Evolutionary conservation across 2,797 vertebrate genomes (phyloP).

Genomic region (Takifugu ocellatus): DNA sequence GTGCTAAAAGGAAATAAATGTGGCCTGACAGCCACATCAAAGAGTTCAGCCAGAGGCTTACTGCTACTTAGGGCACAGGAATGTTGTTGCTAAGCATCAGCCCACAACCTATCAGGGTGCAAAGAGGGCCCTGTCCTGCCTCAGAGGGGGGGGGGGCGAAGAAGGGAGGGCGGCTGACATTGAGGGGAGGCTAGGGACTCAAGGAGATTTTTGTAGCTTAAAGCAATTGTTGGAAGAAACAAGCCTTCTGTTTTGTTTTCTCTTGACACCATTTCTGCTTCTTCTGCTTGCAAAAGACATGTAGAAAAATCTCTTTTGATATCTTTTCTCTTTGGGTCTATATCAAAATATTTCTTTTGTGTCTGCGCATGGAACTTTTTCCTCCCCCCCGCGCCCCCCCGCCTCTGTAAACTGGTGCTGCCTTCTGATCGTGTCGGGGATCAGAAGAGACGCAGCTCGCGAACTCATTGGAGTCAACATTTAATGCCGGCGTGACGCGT

Average conservation of each 20-base stretch:
- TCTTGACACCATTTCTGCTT: slow-evolving; percentile 83
- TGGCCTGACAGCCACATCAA: slow-evolving; percentile 99
- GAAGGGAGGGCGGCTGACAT: slow-evolving; percentile 68
- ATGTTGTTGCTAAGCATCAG: slow-evolving; percentile 99
- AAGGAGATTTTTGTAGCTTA: slow-evolving; percentile 91
- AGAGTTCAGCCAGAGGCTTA: slow-evolving; percentile 98
- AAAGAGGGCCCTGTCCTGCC: slow-evolving; percentile 84
- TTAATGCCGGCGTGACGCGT: slow-evolving; percentile 71
- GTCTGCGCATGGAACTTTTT: slow-evolving; percentile 76
- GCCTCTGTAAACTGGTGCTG: slow-evolving; percentile 72
- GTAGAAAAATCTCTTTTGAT: slow-evolving; percentile 85
- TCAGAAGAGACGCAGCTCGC: slow-evolving; percentile 77
- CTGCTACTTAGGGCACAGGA: slow-evolving; percentile 99
- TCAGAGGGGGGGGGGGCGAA: slow-evolving; percentile 64
- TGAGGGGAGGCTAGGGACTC: slow-evolving; percentile 84
- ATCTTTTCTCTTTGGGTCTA: slow-evolving; percentile 83
- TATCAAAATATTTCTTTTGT: slow-evolving; percentile 81
- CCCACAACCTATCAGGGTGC: slow-evolving; percentile 90
- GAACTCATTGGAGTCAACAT: slow-evolving; percentile 78
- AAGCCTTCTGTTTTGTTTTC: slow-evolving; percentile 84
- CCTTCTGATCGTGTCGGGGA: slow-evolving; percentile 76
- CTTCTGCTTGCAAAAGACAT: slow-evolving; percentile 82
- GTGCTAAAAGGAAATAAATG: slow-evolving; percentile 99
- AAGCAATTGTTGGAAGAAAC: slow-evolving; percentile 88
- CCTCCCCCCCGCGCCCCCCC: slow-evolving; percentile 16